These are phyloP conservation scores for Coracopsis vasa DNA, from an alignment of 2,113 vertebrate genomes.

Conservation along the genomic window DNA sequence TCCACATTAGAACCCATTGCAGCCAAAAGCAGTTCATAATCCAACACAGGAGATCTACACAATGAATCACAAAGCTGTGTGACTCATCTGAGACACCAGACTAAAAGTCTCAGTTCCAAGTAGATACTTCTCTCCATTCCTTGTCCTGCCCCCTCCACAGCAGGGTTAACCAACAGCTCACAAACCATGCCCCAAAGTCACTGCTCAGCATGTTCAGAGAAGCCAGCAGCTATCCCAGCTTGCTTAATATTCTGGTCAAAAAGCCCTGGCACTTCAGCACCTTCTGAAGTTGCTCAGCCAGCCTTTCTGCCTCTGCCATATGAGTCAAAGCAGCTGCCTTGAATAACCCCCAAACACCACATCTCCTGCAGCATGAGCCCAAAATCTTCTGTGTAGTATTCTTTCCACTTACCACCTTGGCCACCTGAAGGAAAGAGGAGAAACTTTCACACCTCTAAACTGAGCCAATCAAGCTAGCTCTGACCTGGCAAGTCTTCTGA, in stretches of 20 bases:
- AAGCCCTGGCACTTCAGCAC: neutral
- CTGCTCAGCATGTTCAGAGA: neutral
- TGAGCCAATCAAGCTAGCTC: neutral
- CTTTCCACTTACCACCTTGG: neutral
- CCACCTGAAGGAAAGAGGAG: neutral
- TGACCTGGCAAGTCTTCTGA: neutral
- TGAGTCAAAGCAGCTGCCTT: accelerated
- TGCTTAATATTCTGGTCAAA: neutral
- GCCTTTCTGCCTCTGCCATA: neutral
- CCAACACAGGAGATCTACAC: neutral
- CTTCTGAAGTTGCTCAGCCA: neutral
- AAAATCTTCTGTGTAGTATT: neutral
- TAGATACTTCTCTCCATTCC: neutral
- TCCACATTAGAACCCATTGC: neutral
- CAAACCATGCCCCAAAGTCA: neutral
- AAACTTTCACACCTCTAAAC: neutral
- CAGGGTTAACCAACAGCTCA: neutral
- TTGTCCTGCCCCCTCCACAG: neutral
- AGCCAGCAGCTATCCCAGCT: neutral
- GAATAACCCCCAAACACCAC: neutral
- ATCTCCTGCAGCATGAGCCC: neutral
- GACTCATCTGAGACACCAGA: neutral
- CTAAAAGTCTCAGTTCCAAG: neutral
- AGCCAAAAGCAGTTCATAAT: neutral
- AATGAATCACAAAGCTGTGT: neutral